Percentiles rank a stretch among this genome's conserved stretches.
These are phyloP conservation scores for Emmelina monodactyla DNA, from an alignment of 2,888 invertebrate species.

Conservation along the genomic window DNA sequence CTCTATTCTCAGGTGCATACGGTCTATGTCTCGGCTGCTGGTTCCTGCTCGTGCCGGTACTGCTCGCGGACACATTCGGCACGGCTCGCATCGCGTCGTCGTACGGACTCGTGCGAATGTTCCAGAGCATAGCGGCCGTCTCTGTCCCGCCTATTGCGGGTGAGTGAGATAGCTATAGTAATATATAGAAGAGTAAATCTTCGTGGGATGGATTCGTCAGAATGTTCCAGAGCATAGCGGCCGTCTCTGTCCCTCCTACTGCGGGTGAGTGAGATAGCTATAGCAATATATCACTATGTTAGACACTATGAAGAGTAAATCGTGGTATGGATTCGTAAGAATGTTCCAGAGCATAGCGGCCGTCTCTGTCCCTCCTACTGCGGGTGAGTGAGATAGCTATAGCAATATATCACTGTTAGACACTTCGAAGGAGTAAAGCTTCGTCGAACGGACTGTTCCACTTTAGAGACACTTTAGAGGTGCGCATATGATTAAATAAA, in stretches of 20 bases:
- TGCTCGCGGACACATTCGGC: constrained; percentile 77
- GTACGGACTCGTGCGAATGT: constrained; percentile 78
- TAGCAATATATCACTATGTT: too few relatives aligned
- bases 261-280: constrained; percentile 63
- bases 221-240: constrained; percentile 79
- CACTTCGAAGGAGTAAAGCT: constrained; percentile 57
- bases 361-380: constrained; percentile 75
- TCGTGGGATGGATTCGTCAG: constrained; percentile 78
- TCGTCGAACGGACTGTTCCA: too few relatives aligned
- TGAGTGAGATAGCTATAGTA: constrained; percentile 27
- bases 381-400: constrained; percentile 60
- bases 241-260: constrained; percentile 75
- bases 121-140: constrained; percentile 77
- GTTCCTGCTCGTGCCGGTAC: constrained; percentile 78
- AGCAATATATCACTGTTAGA: constrained; percentile 79
- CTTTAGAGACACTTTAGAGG: too few relatives aligned
- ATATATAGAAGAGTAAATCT: too few relatives aligned
- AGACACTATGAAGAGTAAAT: too few relatives aligned
- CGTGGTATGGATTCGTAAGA: constrained; percentile 75
- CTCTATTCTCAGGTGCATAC: constrained; percentile 53
- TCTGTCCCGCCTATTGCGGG: constrained; percentile 78
- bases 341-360: constrained; percentile 81
- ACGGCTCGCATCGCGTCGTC: constrained; percentile 78
- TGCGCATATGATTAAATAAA: too few relatives aligned
- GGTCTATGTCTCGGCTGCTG: constrained; percentile 79